Conservation (phyloP, 2,113 vertebrate genomes). For the Penelope pileata region DNA sequence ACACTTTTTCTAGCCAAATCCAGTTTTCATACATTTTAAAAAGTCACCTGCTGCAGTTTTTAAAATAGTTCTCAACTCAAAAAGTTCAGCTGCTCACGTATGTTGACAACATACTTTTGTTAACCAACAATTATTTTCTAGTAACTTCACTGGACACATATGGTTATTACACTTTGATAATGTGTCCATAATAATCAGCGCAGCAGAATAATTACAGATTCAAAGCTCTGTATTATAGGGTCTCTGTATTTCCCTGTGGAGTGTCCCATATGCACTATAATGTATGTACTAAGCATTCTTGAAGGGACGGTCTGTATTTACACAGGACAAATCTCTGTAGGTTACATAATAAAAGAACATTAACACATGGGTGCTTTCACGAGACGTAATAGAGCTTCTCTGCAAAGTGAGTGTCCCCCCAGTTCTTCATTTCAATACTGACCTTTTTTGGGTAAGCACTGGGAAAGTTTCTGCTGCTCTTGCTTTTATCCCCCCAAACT, state of each 20-base stretch:
- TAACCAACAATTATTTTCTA: background rate
- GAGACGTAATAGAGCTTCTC: background rate
- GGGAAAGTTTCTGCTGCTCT: background rate
- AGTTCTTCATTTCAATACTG: background rate
- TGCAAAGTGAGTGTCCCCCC: background rate
- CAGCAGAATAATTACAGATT: background rate
- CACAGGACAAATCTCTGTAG: background rate
- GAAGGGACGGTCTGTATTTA: rapidly evolving
- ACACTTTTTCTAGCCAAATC: background rate
- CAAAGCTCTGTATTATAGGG: background rate
- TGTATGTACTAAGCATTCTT: background rate
- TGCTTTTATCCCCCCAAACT: background rate
- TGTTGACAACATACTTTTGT: background rate
- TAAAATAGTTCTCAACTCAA: background rate
- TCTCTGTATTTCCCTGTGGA: background rate
- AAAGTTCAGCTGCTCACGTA: background rate
- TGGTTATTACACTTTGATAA: background rate
- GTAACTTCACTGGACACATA: background rate
- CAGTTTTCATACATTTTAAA: background rate
- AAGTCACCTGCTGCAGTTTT: background rate
- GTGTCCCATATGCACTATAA: background rate
- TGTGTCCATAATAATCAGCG: background rate
- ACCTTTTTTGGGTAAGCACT: background rate
- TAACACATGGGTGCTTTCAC: background rate
- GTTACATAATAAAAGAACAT: background rate